Base-by-base conservation (phyloP, 2,797 vertebrate genomes). In the Cirrhinus molitorella region DNA sequence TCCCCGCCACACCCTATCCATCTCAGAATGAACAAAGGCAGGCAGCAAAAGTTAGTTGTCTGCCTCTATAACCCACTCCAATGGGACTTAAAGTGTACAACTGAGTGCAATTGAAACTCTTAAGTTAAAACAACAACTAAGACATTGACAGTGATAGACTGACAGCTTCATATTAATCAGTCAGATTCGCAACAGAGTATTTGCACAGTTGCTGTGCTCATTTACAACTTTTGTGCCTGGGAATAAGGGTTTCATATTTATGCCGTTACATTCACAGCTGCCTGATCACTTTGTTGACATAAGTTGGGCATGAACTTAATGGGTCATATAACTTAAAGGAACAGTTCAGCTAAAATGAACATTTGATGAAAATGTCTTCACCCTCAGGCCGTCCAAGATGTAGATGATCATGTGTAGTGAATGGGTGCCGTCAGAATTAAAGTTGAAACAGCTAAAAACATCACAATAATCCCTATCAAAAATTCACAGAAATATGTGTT, bases 1-100 rank as follows among this genome's bases (percentile, higher is more conserved):
- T 71, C 76, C 76, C 70, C 73, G 65, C 55, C 81, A 83, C 87
- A 81, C 87, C 88, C 88, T 80, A 78, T 71, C 65, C 68, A 85
- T 87, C 85, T 80, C 71, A 81, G 65, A 57, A 66, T 70, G 51
- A 83, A 88, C 85, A 79, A 78, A 66, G 53, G 43, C 74, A 81
- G 67, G 66, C 51, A 87, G 17, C 43, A 16, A 55, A 43, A 67
- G n/a, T n/a, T 71, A 53, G 47, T 59, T 53, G 16, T 71, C 16
- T 31, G 68, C 16, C 25, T 67, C 47, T 59, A 81, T 80, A 73
- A 53, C 25, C 76, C 71, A 81, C 16, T 59, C 23, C 13, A 0
- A 76, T 76, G 57, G 51, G 19, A 45, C 12, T 74, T 37, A 0
- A 49, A 31, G 11, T 53, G 25, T 70, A 6, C 8, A 57, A 16